Evolutionary conservation across 1,140 invertebrate genomes (phyloP), one percentile per base, ranked within the genome.

Genomic region (Pseudomyrmex cubaensis): DNA sequence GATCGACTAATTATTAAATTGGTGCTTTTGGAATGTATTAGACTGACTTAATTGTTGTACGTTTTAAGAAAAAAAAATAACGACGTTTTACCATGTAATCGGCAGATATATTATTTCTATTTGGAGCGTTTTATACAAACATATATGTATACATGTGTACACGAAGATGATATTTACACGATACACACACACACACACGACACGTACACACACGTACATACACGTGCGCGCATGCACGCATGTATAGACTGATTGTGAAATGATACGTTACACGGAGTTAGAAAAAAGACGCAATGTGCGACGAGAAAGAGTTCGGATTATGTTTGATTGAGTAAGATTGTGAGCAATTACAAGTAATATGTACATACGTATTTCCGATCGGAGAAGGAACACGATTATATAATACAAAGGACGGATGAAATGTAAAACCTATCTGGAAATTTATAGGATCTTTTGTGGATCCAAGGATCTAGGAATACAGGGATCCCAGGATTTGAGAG

Each of bases 1-100:
- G 20, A 13, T 70, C 35, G 72, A 86, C 57, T 88, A 70, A 70
- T 89, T 82, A 83, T 88, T 35, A 87, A 88, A 93, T 93, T 94
- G 93, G 93, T 94, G 92, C 92, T 94, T 35, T 93, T 90, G 91
- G 87, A 93, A 93, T 93, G 85, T 90, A 93, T 94, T 93, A 94
- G 93, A 93, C 92, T 94, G 93, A 94, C 93, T 93, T 89, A 35
- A 92, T 93, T 92, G 91, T 93, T 93, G 88, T 93, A 93, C 87
- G 73, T 92, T 93, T 86, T 90, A 89, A 87, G 80, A 72, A 84
- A 84, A 85, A 20, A 70, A 80, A 85, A 77, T 25, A 67, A 59
- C 52, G 76, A 80, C 88, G 76, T 91, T 90, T 88, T 90, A 67
- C 67, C 48, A 82, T 88, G 82, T 87, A 90, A 90, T 92, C 87